Evolutionary conservation across 1,140 invertebrate genomes (phyloP).

Genomic region (Melipona quadrifasciata): DNA sequence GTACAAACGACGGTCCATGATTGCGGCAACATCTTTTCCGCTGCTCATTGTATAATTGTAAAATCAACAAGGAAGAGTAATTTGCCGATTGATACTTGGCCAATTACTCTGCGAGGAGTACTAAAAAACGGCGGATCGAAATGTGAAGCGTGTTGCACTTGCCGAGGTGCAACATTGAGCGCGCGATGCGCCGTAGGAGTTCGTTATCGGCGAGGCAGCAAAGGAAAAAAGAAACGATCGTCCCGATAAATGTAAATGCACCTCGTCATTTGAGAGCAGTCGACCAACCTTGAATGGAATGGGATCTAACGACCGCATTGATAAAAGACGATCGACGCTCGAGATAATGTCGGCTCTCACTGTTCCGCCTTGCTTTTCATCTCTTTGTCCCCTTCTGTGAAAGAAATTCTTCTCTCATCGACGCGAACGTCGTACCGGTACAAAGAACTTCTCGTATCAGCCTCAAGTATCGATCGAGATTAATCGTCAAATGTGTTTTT

Average conservation of each 20-base stretch:
- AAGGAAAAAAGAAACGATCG: not conserved
- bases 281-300: slow-evolving; percentile 14
- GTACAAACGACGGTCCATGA: not conserved
- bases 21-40: too few relatives aligned
- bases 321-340: slow-evolving; percentile 18
- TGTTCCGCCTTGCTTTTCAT: not conserved
- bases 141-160: not conserved
- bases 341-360: not conserved
- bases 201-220: slow-evolving; percentile 22
- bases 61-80: not conserved
- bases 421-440: too few relatives aligned
- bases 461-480: too few relatives aligned
- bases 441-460: too few relatives aligned
- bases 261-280: not conserved
- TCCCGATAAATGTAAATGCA: slow-evolving; percentile 12
- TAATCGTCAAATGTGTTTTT: too few relatives aligned
- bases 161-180: not conserved
- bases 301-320: slow-evolving; percentile 18
- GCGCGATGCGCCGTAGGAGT: not conserved
- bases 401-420: not conserved
- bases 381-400: slow-evolving; percentile 2
- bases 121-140: not conserved
- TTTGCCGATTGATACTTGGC: not conserved
- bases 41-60: not conserved
- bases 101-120: not conserved